These are phyloP conservation scores for Brachionus rotundiformis DNA, from an alignment of 1,140 invertebrate genomes.

Conservation along the genomic window DNA sequence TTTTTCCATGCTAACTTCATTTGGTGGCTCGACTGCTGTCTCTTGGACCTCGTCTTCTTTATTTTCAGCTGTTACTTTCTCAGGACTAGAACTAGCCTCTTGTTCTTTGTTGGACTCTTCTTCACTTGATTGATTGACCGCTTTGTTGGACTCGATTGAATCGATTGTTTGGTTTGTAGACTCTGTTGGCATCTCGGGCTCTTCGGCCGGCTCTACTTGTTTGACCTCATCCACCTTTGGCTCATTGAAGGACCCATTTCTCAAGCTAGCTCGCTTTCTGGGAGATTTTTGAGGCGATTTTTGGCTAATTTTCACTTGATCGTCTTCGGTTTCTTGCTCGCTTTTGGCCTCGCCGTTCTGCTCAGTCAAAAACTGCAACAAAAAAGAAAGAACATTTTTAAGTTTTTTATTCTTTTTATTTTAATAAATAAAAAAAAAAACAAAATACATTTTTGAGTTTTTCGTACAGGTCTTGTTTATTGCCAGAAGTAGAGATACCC, in stretches of 20 bases:
- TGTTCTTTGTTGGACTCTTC: not conserved
- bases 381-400: not conserved
- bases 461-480: slow-evolving; percentile 37
- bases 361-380: not conserved
- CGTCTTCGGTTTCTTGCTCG: not conserved
- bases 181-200: not conserved
- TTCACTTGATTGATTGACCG: not conserved
- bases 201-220: not conserved
- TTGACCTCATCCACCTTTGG: not conserved
- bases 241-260: not conserved
- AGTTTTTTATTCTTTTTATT: not conserved
- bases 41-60: too few relatives aligned
- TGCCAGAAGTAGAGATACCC: slow-evolving; percentile 26
- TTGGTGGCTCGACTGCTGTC: not conserved
- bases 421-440: too few relatives aligned
- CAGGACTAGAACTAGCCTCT: not conserved
- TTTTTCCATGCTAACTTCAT: not conserved
- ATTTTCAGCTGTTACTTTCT: too few relatives aligned
- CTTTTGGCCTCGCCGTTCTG: not conserved
- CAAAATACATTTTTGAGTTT: slow-evolving; percentile 48
- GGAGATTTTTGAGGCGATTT: slow-evolving; percentile 31
- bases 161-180: not conserved
- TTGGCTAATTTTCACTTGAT: not conserved
- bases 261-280: not conserved
- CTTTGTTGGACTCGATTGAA: not conserved